phyloP scores from a whole-genome alignment of 2,113 vertebrate species.

The Ploceus nigricollis region DNA sequence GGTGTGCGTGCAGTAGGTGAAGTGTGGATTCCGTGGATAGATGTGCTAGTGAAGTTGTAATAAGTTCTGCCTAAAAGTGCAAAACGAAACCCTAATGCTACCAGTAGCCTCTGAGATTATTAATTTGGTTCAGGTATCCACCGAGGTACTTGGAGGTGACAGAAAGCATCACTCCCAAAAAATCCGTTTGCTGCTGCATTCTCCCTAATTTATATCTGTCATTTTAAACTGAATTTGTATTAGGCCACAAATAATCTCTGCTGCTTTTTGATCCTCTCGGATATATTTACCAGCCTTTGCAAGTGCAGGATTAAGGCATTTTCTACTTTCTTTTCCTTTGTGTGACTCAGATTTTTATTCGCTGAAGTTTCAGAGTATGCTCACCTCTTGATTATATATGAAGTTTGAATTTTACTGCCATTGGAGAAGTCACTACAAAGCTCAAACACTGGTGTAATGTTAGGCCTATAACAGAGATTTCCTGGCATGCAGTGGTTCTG shows the following conservation, averaged over 20 bases:
- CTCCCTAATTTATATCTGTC: background rate
- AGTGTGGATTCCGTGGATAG: background rate
- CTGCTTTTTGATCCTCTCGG: background rate
- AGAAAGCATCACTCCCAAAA: background rate
- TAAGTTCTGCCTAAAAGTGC: background rate
- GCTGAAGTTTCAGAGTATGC: background rate
- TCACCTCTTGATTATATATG: background rate
- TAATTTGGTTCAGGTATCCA: background rate
- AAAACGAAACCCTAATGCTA: background rate
- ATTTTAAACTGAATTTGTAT: background rate
- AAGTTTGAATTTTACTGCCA: background rate
- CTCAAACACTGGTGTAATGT: background rate
- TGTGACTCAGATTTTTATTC: background rate
- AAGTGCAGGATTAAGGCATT: background rate
- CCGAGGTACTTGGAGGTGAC: accelerated
- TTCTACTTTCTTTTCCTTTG: background rate
- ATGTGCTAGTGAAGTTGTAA: background rate
- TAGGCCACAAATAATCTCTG: background rate
- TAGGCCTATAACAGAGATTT: background rate
- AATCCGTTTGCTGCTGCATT: background rate
- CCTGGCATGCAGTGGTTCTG: background rate
- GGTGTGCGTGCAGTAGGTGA: background rate
- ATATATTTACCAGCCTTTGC: background rate
- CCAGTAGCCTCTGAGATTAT: background rate
- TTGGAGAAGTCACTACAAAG: background rate